Base-by-base conservation (phyloP, 1,140 invertebrate species). In the Nephotettix cincticeps region DNA sequence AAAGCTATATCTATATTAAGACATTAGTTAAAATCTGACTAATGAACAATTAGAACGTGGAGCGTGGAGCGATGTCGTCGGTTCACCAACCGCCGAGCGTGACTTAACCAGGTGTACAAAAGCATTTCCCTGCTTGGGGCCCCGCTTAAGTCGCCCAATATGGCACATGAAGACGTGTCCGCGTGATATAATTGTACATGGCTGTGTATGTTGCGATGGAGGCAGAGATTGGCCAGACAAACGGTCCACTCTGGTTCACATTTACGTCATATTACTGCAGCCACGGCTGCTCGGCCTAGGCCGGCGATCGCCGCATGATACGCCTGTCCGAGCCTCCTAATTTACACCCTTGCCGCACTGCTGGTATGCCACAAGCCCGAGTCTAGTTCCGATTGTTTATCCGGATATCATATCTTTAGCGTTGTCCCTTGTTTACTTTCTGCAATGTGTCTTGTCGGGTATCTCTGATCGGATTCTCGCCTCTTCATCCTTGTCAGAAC, bases 121-220 rank as follows among this genome's bases (percentile, higher is more conserved):
- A n/a, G n/a, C n/a, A n/a, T n/a, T n/a, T n/a, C n/a, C n/a, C 32
- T 36, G 32, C 32, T 36, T 4, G 14, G 47, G 47, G n/a, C 47
- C 47, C 47, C 47, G 47, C 47, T 11, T n/a, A 17, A 4, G 3
- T n/a, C 3, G 47, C 21, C 47, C 47, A 51, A 51, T 51, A 51
- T 11, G 47, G 47, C 21, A 51, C 47, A 51, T 51, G 47, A 51
- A 51, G 47, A 19, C 47, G 47, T 51, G 14, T 51, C 47, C 47
- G n/a, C 47, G 19, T 51, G 47, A 51, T 51, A 51, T 51, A 51
- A 51, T 51, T 51, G 47, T 51, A 51, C 47, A 51, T n/a, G 47
- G 14, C 19, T n/a, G 47, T n/a, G 47, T 51, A 21, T 51, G 14
- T 21, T 51, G 47, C 47, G 47, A 51, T 51, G 47, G 19, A 51